Conservation (phyloP, 2,113 vertebrate species). For the Hypanus sabinus region DNA sequence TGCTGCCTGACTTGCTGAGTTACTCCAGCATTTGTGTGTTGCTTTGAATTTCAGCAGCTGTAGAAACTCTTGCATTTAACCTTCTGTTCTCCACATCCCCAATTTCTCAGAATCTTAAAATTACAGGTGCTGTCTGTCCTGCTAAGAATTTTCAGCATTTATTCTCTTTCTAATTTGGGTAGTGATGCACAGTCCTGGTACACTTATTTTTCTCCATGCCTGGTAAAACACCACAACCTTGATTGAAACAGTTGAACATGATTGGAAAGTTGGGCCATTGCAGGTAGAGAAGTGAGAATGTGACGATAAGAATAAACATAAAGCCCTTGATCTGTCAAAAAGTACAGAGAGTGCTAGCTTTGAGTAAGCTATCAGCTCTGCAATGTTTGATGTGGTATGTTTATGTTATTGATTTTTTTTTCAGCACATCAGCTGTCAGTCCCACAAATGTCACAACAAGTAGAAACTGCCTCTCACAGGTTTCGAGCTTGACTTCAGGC, state of each 20-base stretch:
- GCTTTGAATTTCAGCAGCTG: too few relatives aligned
- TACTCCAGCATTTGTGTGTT: too few relatives aligned
- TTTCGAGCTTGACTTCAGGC: neutral
- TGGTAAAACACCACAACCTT: too few relatives aligned
- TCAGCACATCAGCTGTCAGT: neutral
- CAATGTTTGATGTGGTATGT: slow-evolving; percentile 17
- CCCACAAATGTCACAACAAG: slow-evolving; percentile 1
- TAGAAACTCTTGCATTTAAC: too few relatives aligned
- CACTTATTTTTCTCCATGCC: too few relatives aligned
- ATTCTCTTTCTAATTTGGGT: neutral
- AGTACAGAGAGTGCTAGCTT: neutral
- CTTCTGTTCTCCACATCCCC: too few relatives aligned
- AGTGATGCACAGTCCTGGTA: too few relatives aligned
- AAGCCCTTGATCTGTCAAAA: neutral
- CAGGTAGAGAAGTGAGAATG: neutral
- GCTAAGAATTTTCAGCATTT: neutral
- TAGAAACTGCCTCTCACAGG: neutral
- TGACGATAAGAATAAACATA: neutral
- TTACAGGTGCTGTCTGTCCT: neutral
- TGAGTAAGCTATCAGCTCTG: neutral
- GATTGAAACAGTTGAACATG: neutral
- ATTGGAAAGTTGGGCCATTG: neutral
- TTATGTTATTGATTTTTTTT: neutral
- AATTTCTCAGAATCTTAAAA: too few relatives aligned
- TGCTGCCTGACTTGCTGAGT: too few relatives aligned